phyloP scores from a whole-genome alignment of 2,797 vertebrate genomes.

The Myripristis murdjan region DNA sequence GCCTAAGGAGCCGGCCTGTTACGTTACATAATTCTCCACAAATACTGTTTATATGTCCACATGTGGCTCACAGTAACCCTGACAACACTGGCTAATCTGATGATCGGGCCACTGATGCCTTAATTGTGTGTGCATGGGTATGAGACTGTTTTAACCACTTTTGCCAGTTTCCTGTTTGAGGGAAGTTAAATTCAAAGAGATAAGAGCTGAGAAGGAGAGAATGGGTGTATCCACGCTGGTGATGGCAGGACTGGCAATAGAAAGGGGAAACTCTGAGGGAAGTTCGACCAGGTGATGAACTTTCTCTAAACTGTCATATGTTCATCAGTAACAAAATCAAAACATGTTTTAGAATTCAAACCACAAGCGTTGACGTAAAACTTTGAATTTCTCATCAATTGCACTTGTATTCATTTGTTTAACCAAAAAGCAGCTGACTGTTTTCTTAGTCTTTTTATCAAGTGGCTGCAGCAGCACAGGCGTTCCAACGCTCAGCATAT shows the following conservation, averaged over 20 bases:
- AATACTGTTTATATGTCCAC: constrained; percentile 74
- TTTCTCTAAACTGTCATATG: too few species aligned
- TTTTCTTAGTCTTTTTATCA: too few species aligned
- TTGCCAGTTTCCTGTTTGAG: constrained; percentile 72
- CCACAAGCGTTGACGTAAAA: too few species aligned
- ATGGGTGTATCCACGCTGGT: constrained; percentile 7
- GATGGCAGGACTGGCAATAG: not conserved
- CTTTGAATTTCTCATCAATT: too few species aligned
- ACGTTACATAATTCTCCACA: constrained; percentile 48
- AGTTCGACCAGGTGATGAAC: too few species aligned
- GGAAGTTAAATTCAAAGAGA: constrained; percentile 42
- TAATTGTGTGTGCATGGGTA: constrained; percentile 50
- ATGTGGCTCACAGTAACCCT: constrained; percentile 54
- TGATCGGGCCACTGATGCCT: constrained; percentile 43
- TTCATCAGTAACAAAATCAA: too few species aligned
- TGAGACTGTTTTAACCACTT: constrained; percentile 52
- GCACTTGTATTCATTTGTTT: too few species aligned
- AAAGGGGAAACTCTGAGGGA: too few species aligned
- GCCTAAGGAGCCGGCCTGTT: constrained; percentile 14
- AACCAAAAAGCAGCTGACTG: too few species aligned
- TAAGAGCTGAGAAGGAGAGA: constrained; percentile 21
- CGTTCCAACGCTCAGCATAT: too few species aligned
- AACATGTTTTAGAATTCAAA: too few species aligned
- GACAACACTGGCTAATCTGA: constrained; percentile 67
- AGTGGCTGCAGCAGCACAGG: too few species aligned